Base-by-base conservation (phyloP, 2,888 invertebrate species). In the Patella depressa region DNA sequence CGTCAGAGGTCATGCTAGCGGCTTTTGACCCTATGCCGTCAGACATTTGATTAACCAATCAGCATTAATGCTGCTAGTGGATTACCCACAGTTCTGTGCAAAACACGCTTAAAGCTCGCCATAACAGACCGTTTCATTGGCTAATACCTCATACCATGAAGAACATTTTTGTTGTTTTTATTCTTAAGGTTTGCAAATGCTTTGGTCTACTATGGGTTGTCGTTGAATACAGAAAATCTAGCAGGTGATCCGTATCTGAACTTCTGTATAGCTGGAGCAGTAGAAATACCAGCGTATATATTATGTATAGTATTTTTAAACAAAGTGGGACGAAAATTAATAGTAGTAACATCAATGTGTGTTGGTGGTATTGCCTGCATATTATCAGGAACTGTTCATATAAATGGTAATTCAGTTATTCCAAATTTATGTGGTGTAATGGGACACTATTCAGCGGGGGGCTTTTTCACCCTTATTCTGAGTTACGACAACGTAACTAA, bases 311-410 rank as follows among this genome's bases (percentile, higher is more conserved):
- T 85, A 14, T 73, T 85, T 19, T 72, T 88, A 19, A 85, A 88
- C 77, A 75, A 79, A 70, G 72, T 84, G 3, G 88, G 88, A 11
- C 78, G 88, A 29, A 81, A 83, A 24, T 71, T 76, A 15, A 81
- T 85, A 3, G 78, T 85, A 29, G 79, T 83, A 34, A 71, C 77
- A 3, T 82, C 85, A 70, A 85, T 86, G 85, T 75, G 81, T 7
- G 53, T 86, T 0, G 87, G 86, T 3, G 88, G 87, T 3, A 54
- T 85, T 14, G 83, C 86, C 0, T 87, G 86, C 73, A 94, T 97
- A 72, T 4, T 80, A 19, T 77, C 80, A 2, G 81, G 80, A 2
- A 53, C 71, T 24, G 34, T 82, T 19, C 80, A 80, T 14, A 72
- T 70, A 15, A 74, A 55, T n/a, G 17, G 57, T 15, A 74, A 65